Conservation (phyloP, 1,140 invertebrate genomes). For the Bombus balteatus region DNA sequence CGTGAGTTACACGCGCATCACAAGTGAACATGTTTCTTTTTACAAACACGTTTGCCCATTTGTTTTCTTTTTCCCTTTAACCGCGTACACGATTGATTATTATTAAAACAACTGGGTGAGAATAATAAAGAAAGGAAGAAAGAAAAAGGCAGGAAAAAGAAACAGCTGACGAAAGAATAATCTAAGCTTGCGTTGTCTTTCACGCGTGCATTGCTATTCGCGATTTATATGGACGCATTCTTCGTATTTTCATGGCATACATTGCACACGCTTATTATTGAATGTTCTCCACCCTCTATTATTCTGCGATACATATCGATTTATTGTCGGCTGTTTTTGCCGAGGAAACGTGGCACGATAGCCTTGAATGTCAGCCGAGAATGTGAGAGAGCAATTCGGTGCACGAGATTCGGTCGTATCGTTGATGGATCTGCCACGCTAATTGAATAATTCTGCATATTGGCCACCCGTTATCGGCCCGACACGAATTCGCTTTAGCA, state of each 20-base stretch:
- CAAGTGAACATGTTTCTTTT: neutral
- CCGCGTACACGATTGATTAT: neutral
- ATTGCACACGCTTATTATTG: conserved; percentile 22
- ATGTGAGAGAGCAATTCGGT: conserved; percentile 34
- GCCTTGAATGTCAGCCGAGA: conserved; percentile 19
- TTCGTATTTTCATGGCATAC: conserved; percentile 1
- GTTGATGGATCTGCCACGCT: neutral
- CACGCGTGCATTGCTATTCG: neutral
- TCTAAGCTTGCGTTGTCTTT: conserved; percentile 6
- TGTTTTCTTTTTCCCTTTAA: neutral
- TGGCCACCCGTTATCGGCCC: no score
- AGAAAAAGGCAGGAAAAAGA: neutral
- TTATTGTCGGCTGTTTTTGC: conserved; percentile 13
- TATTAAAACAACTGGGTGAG: no score
- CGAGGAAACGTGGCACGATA: neutral
- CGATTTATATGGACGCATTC: conserved; percentile 13
- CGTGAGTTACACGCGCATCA: neutral
- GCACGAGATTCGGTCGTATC: neutral
- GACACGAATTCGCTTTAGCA: no score
- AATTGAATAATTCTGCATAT: no score
- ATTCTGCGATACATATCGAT: conserved; percentile 19
- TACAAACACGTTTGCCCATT: neutral
- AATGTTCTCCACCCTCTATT: conserved; percentile 38
- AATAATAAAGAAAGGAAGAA: neutral
- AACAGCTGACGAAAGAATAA: neutral